Percentiles rank a stretch among this genome's conserved stretches.
These are phyloP conservation scores for Odobenus rosmarus DNA, from an alignment of 2,113 vertebrate species.

Conservation along the genomic window DNA sequence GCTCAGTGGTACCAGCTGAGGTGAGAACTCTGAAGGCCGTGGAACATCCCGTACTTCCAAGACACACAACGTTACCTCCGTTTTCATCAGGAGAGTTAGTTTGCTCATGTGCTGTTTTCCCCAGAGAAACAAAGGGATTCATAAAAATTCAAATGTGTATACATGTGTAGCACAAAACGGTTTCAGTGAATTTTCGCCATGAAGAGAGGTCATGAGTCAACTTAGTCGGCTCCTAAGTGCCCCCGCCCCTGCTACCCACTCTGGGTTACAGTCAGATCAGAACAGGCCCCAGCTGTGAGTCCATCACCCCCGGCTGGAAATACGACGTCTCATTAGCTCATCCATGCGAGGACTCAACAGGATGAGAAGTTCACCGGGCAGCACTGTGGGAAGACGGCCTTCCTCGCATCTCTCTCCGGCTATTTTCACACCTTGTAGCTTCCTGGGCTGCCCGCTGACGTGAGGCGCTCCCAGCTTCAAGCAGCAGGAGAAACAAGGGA, in stretches of 20 bases:
- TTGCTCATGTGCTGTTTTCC: neutral
- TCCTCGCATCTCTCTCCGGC: neutral
- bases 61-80: fast-evolving
- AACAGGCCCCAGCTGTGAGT: fast-evolving
- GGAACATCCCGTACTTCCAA: neutral
- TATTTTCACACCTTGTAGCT: neutral
- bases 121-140: neutral
- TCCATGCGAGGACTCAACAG: neutral
- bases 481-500: neutral
- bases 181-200: neutral
- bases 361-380: neutral
- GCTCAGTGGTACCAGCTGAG: neutral
- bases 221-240: fast-evolving
- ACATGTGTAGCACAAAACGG: neutral
- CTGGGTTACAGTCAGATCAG: fast-evolving
- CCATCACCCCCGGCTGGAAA: neutral
- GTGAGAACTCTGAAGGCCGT: neutral
- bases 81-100: neutral
- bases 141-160: neutral
- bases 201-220: neutral
- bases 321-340: neutral
- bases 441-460: neutral
- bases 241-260: neutral
- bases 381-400: neutral
- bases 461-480: neutral